A percentile compares a stretch with the other conserved stretches of the same genome.
phyloP scores from a whole-genome alignment of 1,140 invertebrate genomes.

The Sycobia sp. region DNA sequence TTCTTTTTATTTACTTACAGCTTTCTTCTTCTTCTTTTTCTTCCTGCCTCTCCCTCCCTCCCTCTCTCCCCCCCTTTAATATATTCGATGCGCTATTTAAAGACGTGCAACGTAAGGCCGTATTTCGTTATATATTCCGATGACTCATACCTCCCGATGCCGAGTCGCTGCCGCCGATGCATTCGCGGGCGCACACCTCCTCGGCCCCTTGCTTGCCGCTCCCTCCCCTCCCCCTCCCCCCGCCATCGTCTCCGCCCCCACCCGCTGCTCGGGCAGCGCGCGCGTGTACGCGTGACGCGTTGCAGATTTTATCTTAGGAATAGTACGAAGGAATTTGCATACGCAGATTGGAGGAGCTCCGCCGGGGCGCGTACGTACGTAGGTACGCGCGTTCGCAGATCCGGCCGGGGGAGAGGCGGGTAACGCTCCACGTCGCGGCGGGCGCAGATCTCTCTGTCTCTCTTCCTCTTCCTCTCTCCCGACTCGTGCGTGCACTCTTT shows the following conservation, averaged over 20 bases:
- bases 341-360: slow-evolving; percentile 32
- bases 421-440: too few relatives aligned
- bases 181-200: too few relatives aligned
- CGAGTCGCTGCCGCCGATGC: too few relatives aligned
- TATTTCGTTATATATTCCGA: slow-evolving; percentile 33
- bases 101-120: slow-evolving; percentile 30
- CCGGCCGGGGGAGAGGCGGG: too few relatives aligned
- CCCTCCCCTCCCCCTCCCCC: background rate
- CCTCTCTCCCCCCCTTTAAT: background rate
- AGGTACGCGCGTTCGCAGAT: too few relatives aligned
- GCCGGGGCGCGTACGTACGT: background rate
- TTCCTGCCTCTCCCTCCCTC: background rate
- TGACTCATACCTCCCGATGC: slow-evolving; percentile 23
- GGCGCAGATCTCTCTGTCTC: background rate
- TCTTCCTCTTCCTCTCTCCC: background rate
- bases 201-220: too few relatives aligned
- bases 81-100: slow-evolving; percentile 24
- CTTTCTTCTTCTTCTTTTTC: too few relatives aligned
- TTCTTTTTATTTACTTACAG: too few relatives aligned
- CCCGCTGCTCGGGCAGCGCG: too few relatives aligned
- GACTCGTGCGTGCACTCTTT: background rate
- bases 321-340: slow-evolving; percentile 25
- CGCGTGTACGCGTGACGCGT: background rate
- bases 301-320: slow-evolving; percentile 31
- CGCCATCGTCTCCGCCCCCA: background rate